Evolutionary conservation across 2,888 invertebrate species (phyloP), one percentile per base, ranked within the genome.

Genomic region (Cotesia congregata): DNA sequence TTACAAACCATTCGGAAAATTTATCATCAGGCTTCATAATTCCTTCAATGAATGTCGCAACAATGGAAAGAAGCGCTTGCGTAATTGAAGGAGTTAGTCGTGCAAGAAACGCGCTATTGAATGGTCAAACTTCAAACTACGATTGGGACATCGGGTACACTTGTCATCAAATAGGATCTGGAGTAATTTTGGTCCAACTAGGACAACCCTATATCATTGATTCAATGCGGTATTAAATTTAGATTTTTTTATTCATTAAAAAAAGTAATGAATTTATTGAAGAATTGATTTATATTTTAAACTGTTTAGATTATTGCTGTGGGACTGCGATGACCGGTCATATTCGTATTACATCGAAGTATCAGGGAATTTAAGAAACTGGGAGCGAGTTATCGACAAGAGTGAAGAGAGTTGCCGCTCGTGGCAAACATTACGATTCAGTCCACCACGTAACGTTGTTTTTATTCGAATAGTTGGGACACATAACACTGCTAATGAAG

Each of bases 141-240:
- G 98, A 99, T 91, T 99, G 98, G 98, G 99, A 99, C 90, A 96
- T 96, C 74, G 98, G 98, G 80, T 99, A 98, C 90, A 98, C 98
- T 4, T 98, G 98, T 90, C 98, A 98, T 91, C 98, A 98, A 90
- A 91, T 97, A 79, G 97, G 97, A 83, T 95, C 96, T 82, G 98
- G 99, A 77, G 94, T 96, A 83, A 98, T 99, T 87, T 93, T 97
- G 83, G 95, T 99, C 79, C 98, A 99, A 90, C 92, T 99, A 82
- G 97, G 94, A 76, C 99, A 99, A 92, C 99, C 99, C 1, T 98
- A 97, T 90, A 92, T 97, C 87, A 93, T 99, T 79, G 93, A 94
- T 76, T 97, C 97, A 40, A 93, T 99, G 92, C 93, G 97, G 90
- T 91, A 84, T 80, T 61, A 70, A 77, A 67, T 67, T 50, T 39